Evolutionary conservation across 2,797 vertebrate species (phyloP), one percentile per base, ranked within the genome.

Genomic region (Rhincodon typus): DNA sequence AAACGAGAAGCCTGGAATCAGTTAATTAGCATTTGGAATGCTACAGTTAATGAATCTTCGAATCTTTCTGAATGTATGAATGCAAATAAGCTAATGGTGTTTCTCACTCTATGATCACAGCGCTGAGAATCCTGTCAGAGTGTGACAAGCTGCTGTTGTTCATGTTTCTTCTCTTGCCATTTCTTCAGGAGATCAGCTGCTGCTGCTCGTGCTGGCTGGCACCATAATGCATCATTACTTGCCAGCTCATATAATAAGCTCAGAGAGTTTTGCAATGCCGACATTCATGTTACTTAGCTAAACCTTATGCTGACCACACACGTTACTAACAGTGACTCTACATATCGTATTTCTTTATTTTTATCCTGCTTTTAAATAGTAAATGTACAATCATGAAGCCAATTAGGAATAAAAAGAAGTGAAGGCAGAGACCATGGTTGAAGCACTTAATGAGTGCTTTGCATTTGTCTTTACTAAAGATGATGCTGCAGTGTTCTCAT

Each of bases 101-200:
- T 38, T 25, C 19, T 93, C 34, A 66, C 67, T 21, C 23, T 42
- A 2, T 93, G 90, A 93, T 69, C 90, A 42, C n/a, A 91, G 30
- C 1, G 30, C 30, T n/a, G 62, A 90, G 34, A 53, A 91, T 62
- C 90, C 23, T 69, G 90, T 93, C 57, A 21, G 62, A 69, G n/a
- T n/a, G 8, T 93, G 90, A 69, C 12, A 38, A 67, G 23, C 66
- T 67, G 62, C 90, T 69, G 90, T 62, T 93, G 34, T 7, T 67
- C 17, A 69, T 2, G 19, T 21, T n/a, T 67, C 50, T 93, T 91
- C 82, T 84, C 21, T 84, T 84, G 42, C 82, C 38, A n/a, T 21
- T 38, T 21, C 62, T 69, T 93, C 66, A n/a, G 62, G 90, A 93
- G 90, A 69, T 93, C 62, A 67, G 88, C 88, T 38, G 90, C 62